Evolutionary conservation across 1,140 invertebrate species (phyloP).

Genomic region (Cepaea nemoralis): DNA sequence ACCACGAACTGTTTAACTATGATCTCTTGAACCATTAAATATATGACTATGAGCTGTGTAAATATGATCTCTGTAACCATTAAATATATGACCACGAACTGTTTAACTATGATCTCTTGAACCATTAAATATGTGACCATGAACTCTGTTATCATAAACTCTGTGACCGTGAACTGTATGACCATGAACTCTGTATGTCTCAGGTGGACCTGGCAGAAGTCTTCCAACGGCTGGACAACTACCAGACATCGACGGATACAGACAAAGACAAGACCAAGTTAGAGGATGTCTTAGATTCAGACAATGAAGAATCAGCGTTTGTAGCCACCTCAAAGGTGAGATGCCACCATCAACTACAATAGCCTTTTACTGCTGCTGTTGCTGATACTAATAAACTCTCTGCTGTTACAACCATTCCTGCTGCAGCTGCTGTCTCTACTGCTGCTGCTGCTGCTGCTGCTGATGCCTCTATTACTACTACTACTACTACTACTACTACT

Average conservation of each 20-base stretch:
- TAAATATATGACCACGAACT: no score
- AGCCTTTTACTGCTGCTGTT: not conserved
- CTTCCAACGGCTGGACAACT: conserved; percentile 56
- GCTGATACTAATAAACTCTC: not conserved
- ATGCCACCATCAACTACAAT: not conserved
- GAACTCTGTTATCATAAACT: no score
- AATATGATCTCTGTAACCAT: no score
- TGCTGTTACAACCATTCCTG: not conserved
- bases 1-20: no score
- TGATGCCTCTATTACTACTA: not conserved
- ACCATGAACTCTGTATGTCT: not conserved
- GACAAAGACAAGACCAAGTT: conserved; percentile 30
- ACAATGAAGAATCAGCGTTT: not conserved
- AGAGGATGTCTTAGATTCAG: conserved; percentile 38
- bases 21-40: no score
- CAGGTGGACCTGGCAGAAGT: conserved; percentile 48
- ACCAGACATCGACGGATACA: conserved; percentile 28
- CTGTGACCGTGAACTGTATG: no score
- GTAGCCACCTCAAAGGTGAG: not conserved
- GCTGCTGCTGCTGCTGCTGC: no score
- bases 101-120: no score
- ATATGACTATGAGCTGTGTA: no score
- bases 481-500: conserved; percentile 4
- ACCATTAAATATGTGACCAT: no score
- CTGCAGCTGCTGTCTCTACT: no score